Evolutionary conservation across 92 coral and sea anemone genomes (phyloP).

Genomic region (Umimayanthus chanpuru): DNA sequence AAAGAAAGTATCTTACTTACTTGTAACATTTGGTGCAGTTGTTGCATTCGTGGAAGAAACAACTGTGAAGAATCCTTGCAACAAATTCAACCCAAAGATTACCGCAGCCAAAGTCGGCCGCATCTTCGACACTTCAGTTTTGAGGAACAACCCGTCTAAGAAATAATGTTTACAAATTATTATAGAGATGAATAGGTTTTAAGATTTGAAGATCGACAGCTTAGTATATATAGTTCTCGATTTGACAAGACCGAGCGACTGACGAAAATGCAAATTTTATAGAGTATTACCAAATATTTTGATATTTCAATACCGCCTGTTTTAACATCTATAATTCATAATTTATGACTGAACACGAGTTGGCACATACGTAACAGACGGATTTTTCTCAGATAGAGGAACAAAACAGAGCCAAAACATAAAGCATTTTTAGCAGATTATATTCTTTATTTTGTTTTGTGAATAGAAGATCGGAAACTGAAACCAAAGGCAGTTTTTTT

Average conservation of each 20-base stretch:
- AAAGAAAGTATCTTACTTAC: neutral
- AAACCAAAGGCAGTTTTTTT: neutral
- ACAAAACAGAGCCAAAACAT: neutral
- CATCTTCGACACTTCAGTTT: neutral
- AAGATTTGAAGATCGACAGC: neutral
- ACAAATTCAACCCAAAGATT: neutral
- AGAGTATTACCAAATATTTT: constrained; percentile 21
- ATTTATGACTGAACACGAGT: constrained; percentile 15
- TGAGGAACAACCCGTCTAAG: neutral
- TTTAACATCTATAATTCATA: constrained; percentile 27
- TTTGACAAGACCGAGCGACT: constrained; percentile 19
- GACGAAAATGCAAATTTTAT: constrained; percentile 47
- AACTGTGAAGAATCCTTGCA: neutral
- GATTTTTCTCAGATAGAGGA: neutral
- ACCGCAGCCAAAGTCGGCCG: constrained; percentile 4
- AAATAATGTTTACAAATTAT: constrained; percentile 5
- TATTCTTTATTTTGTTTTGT: neutral
- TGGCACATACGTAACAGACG: neutral
- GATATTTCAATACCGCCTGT: constrained; percentile 37
- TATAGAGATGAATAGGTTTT: constrained; percentile 1
- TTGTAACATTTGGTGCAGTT: neutral
- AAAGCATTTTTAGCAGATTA: neutral
- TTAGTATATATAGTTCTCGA: constrained; percentile 1
- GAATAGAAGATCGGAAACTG: neutral
- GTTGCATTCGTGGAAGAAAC: constrained; percentile 4